A percentile compares a stretch with the other conserved stretches of the same genome.
These are phyloP conservation scores for Serripes groenlandicus DNA, from an alignment of 2,888 invertebrate species.

Conservation along the genomic window DNA sequence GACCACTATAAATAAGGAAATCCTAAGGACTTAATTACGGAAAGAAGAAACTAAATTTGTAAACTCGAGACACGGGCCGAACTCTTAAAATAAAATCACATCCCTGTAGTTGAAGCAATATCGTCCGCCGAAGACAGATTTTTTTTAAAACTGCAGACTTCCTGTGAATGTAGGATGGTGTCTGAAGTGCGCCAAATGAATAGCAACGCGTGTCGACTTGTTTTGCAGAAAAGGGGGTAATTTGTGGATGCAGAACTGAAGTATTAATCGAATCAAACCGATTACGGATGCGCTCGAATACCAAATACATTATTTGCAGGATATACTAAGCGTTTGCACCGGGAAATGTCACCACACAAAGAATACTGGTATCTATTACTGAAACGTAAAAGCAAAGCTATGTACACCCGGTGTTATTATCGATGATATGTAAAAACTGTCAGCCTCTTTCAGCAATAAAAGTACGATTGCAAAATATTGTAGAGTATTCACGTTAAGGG, in stretches of 20 bases:
- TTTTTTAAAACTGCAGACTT: background rate
- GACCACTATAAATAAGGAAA: slow-evolving; percentile 13
- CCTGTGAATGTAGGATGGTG: slow-evolving; percentile 7
- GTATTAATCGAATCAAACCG: background rate
- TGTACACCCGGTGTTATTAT: too few relatives aligned
- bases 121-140: background rate
- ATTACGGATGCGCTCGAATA: background rate
- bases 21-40: slow-evolving; percentile 1
- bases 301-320: too few relatives aligned
- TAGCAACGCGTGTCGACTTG: background rate
- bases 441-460: too few relatives aligned
- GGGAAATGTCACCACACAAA: too few relatives aligned
- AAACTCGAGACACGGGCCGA: slow-evolving; percentile 17
- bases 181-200: slow-evolving; percentile 11
- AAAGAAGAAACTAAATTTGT: slow-evolving; percentile 11
- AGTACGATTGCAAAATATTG: too few relatives aligned
- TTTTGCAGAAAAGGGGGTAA: background rate
- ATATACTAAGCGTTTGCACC: too few relatives aligned
- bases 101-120: slow-evolving; percentile 2
- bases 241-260: background rate
- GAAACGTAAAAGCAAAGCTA: too few relatives aligned
- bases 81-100: slow-evolving; percentile 18
- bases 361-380: too few relatives aligned
- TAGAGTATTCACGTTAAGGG: too few relatives aligned
- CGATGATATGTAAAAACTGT: too few relatives aligned